These are phyloP conservation scores for Lucilia sericata DNA, from an alignment of 1,140 invertebrate species.

Conservation along the genomic window DNA sequence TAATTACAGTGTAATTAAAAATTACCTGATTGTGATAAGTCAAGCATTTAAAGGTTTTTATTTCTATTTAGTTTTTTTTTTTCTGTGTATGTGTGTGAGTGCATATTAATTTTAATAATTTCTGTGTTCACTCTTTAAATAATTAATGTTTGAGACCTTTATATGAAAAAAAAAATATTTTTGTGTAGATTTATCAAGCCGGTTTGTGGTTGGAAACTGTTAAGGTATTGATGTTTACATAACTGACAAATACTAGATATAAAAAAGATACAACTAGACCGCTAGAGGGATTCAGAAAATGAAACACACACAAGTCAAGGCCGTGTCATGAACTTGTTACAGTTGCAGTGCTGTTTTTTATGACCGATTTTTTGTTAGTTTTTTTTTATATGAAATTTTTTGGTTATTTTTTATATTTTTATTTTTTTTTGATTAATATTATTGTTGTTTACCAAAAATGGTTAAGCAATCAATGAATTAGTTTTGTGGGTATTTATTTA, in stretches of 20 bases:
- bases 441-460: background rate
- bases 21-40: background rate
- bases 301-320: constrained; percentile 41
- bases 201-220: background rate
- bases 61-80: too few species aligned
- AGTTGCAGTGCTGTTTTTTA: background rate
- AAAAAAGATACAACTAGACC: background rate
- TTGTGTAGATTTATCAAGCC: background rate
- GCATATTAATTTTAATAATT: background rate
- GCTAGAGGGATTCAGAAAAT: background rate
- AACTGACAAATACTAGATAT: background rate
- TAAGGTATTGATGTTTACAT: constrained; percentile 25
- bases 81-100: too few species aligned
- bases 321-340: constrained; percentile 48
- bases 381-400: background rate
- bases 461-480: background rate
- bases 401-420: background rate
- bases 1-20: constrained; percentile 12
- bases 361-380: background rate
- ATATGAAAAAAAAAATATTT: background rate
- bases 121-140: background rate
- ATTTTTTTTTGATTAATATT: background rate
- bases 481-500: background rate
- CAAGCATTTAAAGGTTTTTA: constrained; percentile 32
- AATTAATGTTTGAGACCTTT: background rate